Evolutionary conservation across 2,797 vertebrate genomes (phyloP), one percentile per base, ranked within the genome.

Genomic region (Gymnodraco acuticeps): DNA sequence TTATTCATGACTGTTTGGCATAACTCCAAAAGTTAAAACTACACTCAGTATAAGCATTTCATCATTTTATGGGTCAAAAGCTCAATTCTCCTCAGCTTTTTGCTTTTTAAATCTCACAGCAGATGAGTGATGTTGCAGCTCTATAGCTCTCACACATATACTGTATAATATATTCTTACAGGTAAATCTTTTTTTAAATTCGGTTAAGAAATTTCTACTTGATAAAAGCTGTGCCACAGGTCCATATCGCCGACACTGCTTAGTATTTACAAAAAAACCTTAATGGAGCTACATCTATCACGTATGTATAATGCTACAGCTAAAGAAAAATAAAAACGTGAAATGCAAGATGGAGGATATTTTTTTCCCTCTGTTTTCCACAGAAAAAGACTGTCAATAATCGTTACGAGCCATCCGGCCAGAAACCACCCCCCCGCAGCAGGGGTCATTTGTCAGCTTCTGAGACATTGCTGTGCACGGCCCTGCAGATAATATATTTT

Each of bases 351-450:
- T 13, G 38, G 20, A 53, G 2, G 61, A 10, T 11, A 27, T 56
- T 41, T 38, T 31, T 56, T 20, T 38, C 46, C 5, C 14, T 52
- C 47, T 65, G 43, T 15, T 46, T 73, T 68, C n/a, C 38, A 54
- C 56, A 45, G 56, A 78, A 42, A 19, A 56, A 83, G 77, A 51
- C 23, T 78, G n/a, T n/a, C 80, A 70, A 71, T 71, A 85, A 17
- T 71, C 45, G 10, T 75, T 61, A 69, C 1, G 10, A 54, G 56
- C 55, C 68, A 55, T 47, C 53, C 19, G 10, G 20, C 33, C 74
- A 73, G 41, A 19, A 43, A 55, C 47, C 27, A 2, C 64, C 59
- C 60, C 70, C 64, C 58, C 73, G 53, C 80, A 70, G 67, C 72
- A 17, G 60, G 59, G 58, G 48, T 51, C 71, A 75, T 70, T 48